A percentile compares a stretch with the other conserved stretches of the same genome.
These are phyloP conservation scores for Phaonia tiefii DNA, from an alignment of 2,888 invertebrate genomes.

Conservation along the genomic window DNA sequence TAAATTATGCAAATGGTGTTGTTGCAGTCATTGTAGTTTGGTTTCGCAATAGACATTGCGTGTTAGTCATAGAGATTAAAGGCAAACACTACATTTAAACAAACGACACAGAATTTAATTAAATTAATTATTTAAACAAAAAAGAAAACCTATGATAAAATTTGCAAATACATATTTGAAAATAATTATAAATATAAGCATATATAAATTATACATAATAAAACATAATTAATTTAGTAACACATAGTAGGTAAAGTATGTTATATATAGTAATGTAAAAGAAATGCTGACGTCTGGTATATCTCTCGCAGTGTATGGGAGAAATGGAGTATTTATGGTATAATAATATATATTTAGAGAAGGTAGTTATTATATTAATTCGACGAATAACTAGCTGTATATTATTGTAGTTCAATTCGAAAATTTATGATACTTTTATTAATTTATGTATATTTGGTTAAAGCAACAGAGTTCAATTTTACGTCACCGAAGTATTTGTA, in stretches of 20 bases:
- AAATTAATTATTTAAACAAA: conserved; percentile 17
- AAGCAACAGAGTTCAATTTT: too few species aligned
- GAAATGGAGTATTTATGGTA: background rate
- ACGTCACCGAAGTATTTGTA: too few species aligned
- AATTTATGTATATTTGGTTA: too few species aligned
- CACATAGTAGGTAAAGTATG: conserved; percentile 41
- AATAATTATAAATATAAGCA: conserved; percentile 34
- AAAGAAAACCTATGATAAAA: conserved; percentile 5
- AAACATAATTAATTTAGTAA: conserved; percentile 62
- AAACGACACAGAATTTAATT: conserved; percentile 5
- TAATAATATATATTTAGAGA: background rate
- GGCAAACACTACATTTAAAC: conserved; percentile 3
- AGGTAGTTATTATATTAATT: background rate
- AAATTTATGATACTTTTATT: too few species aligned
- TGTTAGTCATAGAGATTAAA: background rate
- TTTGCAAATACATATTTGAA: background rate
- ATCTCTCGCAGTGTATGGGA: conserved; percentile 14
- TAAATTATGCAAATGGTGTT: conserved; percentile 14
- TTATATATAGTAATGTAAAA: conserved; percentile 5
- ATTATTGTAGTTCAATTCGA: too few species aligned
- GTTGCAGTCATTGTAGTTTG: too few species aligned
- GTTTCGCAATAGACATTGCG: too few species aligned
- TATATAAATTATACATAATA: conserved; percentile 51
- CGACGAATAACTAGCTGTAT: background rate
- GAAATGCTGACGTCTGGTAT: background rate